Evolutionary conservation across 2,888 invertebrate genomes (phyloP).

Genomic region (Erannis defoliaria): DNA sequence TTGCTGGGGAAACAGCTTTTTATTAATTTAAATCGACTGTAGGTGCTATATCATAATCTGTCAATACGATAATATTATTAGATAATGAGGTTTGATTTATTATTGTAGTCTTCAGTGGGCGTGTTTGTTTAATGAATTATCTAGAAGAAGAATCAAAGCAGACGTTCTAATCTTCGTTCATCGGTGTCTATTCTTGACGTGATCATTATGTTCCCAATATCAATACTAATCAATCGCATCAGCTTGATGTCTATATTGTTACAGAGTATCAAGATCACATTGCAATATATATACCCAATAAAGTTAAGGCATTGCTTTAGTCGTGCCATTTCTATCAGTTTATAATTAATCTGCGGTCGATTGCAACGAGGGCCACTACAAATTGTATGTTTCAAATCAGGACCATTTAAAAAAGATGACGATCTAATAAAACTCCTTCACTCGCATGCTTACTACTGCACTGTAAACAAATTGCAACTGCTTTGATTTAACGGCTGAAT

Average conservation of each 20-base stretch:
- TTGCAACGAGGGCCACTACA: too few relatives aligned
- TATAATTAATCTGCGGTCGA: too few relatives aligned
- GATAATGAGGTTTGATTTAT: constrained; percentile 16
- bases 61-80: constrained; percentile 6
- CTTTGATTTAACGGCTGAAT: too few relatives aligned
- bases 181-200: not conserved
- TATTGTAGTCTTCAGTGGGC: constrained; percentile 9
- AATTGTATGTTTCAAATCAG: too few relatives aligned
- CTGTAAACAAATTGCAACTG: too few relatives aligned
- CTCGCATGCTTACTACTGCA: too few relatives aligned
- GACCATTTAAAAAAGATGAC: too few relatives aligned
- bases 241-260: not conserved
- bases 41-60: constrained; percentile 17
- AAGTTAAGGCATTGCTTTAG: too few relatives aligned
- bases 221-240: not conserved
- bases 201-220: not conserved
- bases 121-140: constrained; percentile 13
- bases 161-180: constrained; percentile 2
- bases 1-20: constrained; percentile 1
- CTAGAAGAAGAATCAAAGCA: not conserved
- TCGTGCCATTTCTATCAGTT: too few relatives aligned
- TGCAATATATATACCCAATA: not conserved
- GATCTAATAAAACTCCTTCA: too few relatives aligned
- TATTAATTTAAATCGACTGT: constrained; percentile 29
- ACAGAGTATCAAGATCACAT: not conserved